Base-by-base conservation (phyloP, 2,888 invertebrate species). In the Athetis lepigone region DNA sequence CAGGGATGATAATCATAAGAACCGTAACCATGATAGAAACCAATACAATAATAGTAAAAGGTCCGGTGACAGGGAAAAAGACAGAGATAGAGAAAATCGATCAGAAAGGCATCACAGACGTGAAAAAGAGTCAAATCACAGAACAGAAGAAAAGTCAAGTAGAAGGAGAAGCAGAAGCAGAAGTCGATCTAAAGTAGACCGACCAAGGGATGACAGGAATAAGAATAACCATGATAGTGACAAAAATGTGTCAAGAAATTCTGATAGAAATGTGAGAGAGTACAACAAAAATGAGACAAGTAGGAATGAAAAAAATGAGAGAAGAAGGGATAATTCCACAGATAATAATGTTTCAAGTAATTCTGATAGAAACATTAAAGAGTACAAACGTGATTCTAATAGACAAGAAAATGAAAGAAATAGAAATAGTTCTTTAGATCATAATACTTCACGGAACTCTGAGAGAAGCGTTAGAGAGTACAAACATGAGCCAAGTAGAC, bases 111-210 rank as follows among this genome's bases (percentile, higher is more conserved):
- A 69, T 62, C 43, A 75, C 58, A 75, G 52, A 54, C 59, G 40
- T 33, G 68, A 71, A n/a, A 69, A 46, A 45, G 52, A 73, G 29
- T 42, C 51, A 43, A 65, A 50, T 58, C 42, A 68, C 40, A 62
- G 51, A 45, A 25, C 64, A 88, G 91, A 77, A 89, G 87, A 72
- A 79, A 86, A 76, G 83, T 87, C 75, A 88, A 88, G 70, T 77
- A 87, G 77, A 86, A 89, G 81, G 83, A 91, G 88, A 93, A 84
- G 83, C 60, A 83, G 79, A 69, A 84, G 83, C 60, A 83, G 79
- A 69, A 87, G 79, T 52, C 64, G 61, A 1, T 56, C 63, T 16
- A 70, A 47, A 40, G 19, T 18, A 18, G 82, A 61, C 46, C 69
- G 78, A 40, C 68, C 83, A 64, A 72, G 58, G 46, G 61, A 57